phyloP scores from a whole-genome alignment of 1,140 invertebrate species.

The Harlomillsia oculata region DNA sequence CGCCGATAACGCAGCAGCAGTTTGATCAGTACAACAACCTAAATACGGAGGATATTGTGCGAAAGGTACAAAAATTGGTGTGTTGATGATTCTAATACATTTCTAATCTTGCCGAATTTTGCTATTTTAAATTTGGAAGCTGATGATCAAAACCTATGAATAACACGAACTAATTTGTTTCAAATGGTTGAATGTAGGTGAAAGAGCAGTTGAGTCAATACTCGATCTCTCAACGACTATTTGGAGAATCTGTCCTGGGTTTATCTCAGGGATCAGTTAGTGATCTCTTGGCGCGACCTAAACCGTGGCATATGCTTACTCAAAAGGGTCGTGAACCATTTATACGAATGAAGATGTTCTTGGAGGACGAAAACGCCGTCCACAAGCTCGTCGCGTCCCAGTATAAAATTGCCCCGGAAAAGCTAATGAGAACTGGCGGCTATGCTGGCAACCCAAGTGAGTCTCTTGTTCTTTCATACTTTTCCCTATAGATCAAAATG shows the following conservation, averaged over 20 bases:
- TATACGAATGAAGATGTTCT: constrained; percentile 96
- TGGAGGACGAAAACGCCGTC: constrained; percentile 93
- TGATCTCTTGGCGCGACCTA: constrained; percentile 84
- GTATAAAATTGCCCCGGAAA: constrained; percentile 94
- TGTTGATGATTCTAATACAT: too few relatives aligned
- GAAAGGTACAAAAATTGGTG: constrained; percentile 53
- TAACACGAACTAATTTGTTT: too few relatives aligned
- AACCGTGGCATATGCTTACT: constrained; percentile 95
- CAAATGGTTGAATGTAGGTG: too few relatives aligned
- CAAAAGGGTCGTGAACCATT: constrained; percentile 95
- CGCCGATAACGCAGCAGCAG: constrained; percentile 96
- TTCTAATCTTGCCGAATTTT: too few relatives aligned
- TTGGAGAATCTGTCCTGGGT: constrained; percentile 94
- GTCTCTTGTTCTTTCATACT: background rate
- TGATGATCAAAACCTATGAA: background rate
- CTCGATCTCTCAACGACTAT: constrained; percentile 94
- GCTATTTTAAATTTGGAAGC: background rate
- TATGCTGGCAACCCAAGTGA: constrained; percentile 72
- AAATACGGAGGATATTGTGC: constrained; percentile 97
- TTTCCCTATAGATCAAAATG: too few relatives aligned
- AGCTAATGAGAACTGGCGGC: constrained; percentile 85
- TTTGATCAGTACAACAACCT: constrained; percentile 97
- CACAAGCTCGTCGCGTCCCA: constrained; percentile 92
- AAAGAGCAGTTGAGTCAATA: constrained; percentile 97
- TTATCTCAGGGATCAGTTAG: constrained; percentile 92